phyloP scores from a whole-genome alignment of 2,113 vertebrate genomes.

The Numenius arquata region DNA sequence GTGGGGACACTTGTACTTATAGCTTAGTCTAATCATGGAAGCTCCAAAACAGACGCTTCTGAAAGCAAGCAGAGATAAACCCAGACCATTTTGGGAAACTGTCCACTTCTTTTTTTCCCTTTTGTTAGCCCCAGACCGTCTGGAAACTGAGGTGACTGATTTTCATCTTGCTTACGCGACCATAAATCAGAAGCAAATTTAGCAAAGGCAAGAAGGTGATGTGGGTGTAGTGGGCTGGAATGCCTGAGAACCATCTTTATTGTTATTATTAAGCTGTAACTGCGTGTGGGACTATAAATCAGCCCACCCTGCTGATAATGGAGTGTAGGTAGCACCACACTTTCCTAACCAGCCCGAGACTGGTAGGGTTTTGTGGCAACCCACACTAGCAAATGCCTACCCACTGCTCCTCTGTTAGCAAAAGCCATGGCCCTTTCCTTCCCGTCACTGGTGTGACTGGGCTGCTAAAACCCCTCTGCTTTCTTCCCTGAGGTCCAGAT shows the following conservation, averaged over 20 bases:
- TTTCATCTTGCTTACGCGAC: not conserved
- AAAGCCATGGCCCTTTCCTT: not conserved
- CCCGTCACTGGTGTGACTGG: not conserved
- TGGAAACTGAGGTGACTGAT: not conserved
- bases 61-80: not conserved
- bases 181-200: not conserved
- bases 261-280: conserved; percentile 7
- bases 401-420: not conserved
- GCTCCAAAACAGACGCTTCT: not conserved
- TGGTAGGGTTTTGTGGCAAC: not conserved
- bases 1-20: not conserved
- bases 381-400: not conserved
- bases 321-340: not conserved
- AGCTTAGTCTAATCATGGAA: not conserved
- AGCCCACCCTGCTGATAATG: not conserved
- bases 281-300: not conserved
- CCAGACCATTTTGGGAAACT: not conserved
- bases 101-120: not conserved
- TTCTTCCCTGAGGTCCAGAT: not conserved
- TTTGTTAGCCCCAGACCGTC: not conserved
- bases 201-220: not conserved
- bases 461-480: not conserved
- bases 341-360: not conserved
- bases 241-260: not conserved
- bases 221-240: not conserved